These are phyloP conservation scores for Propithecus coquereli DNA, from an alignment of 2,113 vertebrate genomes.

Conservation along the genomic window DNA sequence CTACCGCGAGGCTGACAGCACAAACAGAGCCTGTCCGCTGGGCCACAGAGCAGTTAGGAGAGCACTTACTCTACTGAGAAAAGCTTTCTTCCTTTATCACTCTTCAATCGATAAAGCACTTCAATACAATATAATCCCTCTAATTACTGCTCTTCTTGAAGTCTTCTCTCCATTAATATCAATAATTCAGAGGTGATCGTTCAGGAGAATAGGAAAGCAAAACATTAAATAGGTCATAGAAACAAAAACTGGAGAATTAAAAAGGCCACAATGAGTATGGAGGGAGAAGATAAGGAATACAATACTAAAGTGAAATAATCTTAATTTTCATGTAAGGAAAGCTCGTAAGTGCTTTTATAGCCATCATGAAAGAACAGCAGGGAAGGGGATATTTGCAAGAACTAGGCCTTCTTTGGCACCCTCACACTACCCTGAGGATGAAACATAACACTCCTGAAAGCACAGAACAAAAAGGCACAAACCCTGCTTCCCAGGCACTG, in stretches of 20 bases:
- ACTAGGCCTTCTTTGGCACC: accelerated
- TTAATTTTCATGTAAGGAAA: neutral
- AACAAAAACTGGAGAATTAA: neutral
- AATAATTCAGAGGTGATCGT: neutral
- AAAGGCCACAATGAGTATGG: neutral
- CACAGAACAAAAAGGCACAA: neutral
- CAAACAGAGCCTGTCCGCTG: neutral
- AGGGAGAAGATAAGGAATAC: neutral
- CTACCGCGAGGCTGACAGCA: neutral
- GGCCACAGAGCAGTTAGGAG: neutral
- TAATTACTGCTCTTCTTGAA: neutral
- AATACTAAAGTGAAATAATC: neutral
- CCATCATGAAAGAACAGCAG: accelerated
- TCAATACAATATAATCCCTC: neutral
- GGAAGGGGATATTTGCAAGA: too few species aligned
- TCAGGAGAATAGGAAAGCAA: neutral
- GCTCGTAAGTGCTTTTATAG: neutral
- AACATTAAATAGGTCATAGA: neutral
- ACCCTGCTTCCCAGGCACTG: neutral
- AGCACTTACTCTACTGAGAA: neutral
- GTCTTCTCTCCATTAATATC: slow-evolving; percentile 8
- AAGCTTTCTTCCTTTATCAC: neutral
- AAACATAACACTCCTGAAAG: neutral
- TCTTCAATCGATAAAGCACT: neutral
- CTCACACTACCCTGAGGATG: neutral